Evolutionary conservation across 2,888 invertebrate genomes (phyloP).

Genomic region (Tetheella fluctuosa): DNA sequence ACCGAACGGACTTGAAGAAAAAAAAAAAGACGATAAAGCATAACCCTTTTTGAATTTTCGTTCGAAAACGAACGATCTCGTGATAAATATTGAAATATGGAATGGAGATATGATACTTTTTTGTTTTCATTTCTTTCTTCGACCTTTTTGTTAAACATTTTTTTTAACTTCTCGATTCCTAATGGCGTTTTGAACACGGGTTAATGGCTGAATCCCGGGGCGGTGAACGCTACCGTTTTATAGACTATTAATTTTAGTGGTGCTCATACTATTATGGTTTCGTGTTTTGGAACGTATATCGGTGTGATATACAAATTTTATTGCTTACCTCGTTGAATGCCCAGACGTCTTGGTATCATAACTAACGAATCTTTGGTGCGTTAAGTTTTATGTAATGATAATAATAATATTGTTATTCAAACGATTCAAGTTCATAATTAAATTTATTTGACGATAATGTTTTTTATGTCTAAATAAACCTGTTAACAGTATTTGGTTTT

Average conservation of each 20-base stretch:
- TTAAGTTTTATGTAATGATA: conserved; percentile 25
- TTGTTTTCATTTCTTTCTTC: conserved; percentile 36
- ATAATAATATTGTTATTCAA: neutral
- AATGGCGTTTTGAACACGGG: conserved; percentile 67
- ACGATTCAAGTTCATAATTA: conserved; percentile 8
- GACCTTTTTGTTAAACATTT: conserved; percentile 31
- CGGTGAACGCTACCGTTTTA: conserved; percentile 74
- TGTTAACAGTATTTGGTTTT: neutral
- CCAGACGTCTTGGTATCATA: conserved; percentile 25
- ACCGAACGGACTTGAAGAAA: conserved; percentile 47
- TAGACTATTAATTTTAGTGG: conserved; percentile 66
- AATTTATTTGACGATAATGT: conserved; percentile 3
- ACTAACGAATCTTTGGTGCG: conserved; percentile 37
- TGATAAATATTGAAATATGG: conserved; percentile 83
- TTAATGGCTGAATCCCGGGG: conserved; percentile 60
- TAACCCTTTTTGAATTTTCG: conserved; percentile 71
- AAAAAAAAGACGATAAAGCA: conserved; percentile 44
- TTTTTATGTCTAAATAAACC: conserved; percentile 3
- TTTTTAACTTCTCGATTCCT: conserved; percentile 51
- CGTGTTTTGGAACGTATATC: conserved; percentile 29
- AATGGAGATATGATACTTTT: conserved; percentile 74
- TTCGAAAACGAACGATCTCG: conserved; percentile 79
- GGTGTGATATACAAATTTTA: conserved; percentile 37
- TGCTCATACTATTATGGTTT: conserved; percentile 43
- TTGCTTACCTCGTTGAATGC: conserved; percentile 31